Evolutionary conservation across 1,140 invertebrate genomes (phyloP).

Genomic region (Drosophila ercepeae): DNA sequence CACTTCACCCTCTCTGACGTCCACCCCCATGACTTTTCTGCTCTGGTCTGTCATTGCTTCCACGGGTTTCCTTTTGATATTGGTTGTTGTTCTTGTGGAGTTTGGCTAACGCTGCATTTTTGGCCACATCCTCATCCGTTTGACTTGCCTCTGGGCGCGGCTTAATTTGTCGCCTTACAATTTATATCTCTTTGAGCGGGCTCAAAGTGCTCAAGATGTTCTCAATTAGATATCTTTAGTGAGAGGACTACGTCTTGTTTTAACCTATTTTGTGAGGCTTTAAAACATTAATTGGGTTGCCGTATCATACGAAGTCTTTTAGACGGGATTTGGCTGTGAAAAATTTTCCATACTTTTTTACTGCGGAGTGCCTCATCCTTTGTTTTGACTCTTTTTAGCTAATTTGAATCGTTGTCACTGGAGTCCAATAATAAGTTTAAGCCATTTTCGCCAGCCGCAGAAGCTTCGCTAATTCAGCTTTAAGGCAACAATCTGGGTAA

Average conservation of each 20-base stretch:
- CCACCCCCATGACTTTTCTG: background rate
- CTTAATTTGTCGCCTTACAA: conserved; percentile 75
- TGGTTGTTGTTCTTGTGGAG: conserved; percentile 34
- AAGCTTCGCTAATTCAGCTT: conserved; percentile 66
- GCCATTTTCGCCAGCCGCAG: conserved; percentile 28
- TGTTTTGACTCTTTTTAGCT: too few species aligned
- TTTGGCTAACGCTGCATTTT: conserved; percentile 23
- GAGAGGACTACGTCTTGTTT: background rate
- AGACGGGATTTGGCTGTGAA: too few species aligned
- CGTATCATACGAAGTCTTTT: too few species aligned
- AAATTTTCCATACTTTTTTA: too few species aligned
- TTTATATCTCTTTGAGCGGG: conserved; percentile 51
- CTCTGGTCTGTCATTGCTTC: conserved; percentile 57
- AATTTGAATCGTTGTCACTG: background rate
- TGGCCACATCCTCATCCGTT: conserved; percentile 11
- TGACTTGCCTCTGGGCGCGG: conserved; percentile 46
- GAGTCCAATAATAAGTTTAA: conserved; percentile 19
- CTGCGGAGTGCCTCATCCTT: too few species aligned
- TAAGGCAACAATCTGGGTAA: conserved; percentile 72
- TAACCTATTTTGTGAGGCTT: background rate
- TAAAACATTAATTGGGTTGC: too few species aligned
- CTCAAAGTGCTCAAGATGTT: conserved; percentile 25
- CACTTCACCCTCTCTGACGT: background rate
- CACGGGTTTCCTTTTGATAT: conserved; percentile 39
- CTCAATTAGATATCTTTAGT: conserved; percentile 36